phyloP scores from a whole-genome alignment of 2,888 invertebrate genomes.

The Brachypalpus laphriformis region DNA sequence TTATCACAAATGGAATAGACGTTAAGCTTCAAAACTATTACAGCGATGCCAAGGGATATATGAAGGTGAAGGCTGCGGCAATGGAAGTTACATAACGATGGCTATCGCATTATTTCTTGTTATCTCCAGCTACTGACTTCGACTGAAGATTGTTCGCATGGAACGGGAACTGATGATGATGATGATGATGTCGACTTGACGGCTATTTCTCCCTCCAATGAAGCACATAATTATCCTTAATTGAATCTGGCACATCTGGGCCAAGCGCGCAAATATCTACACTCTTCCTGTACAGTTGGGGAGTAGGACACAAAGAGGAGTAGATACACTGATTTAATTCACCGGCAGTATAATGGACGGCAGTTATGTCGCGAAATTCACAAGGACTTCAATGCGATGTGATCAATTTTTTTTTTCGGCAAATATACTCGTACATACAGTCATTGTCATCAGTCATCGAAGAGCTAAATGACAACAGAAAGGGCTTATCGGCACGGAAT shows the following conservation, averaged over 20 bases:
- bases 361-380: constrained; percentile 52
- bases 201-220: constrained; percentile 73
- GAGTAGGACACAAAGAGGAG: neutral
- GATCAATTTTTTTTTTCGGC: constrained; percentile 2
- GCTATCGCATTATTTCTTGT: constrained; percentile 60
- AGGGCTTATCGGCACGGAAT: neutral
- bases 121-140: constrained; percentile 45
- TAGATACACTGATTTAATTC: constrained; percentile 46
- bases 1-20: constrained; percentile 64
- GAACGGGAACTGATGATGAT: constrained; percentile 54
- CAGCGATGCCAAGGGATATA: constrained; percentile 31
- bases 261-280: constrained; percentile 37
- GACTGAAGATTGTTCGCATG: constrained; percentile 48
- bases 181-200: constrained; percentile 69
- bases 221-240: constrained; percentile 74
- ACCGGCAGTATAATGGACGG: constrained; percentile 40
- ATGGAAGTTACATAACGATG: constrained; percentile 41
- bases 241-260: constrained; percentile 73
- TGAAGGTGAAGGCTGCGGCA: constrained; percentile 25
- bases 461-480: neutral
- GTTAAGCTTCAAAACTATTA: constrained; percentile 67
- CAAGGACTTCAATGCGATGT: constrained; percentile 16
- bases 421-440: no score
- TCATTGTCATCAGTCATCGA: constrained; percentile 18
- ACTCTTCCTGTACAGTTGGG: neutral